Base-by-base conservation (phyloP, 2,797 vertebrate species). In the Sylvia borin region DNA sequence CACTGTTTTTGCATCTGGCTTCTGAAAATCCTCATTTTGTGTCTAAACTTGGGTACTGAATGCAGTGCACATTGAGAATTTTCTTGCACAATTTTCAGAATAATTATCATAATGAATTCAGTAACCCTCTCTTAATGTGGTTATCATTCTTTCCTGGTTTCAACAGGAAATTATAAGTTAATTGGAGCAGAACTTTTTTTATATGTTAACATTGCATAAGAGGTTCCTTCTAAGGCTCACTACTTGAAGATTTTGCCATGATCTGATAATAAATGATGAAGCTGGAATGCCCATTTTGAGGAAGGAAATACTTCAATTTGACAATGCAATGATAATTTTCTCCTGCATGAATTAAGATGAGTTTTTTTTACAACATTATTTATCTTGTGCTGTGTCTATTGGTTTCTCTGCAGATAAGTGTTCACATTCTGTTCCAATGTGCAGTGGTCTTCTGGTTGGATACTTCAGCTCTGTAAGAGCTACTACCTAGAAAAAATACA, bases 91-190 rank as follows among this genome's bases (percentile, higher is more conserved):
- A 90, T 75, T 76, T 42, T 79, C 54, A 82, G 64, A 84, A 75
- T 74, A 80, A 95, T 96, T 43, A 67, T 55, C 61, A 32, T 72
- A 62, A 83, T 85, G 82, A 48, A 58, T 71, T 87, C 73, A 64
- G 54, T 73, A 93, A 75, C 38, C 81, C 61, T 90, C 75, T 91
- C 94, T 96, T 91, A 80, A 70, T 86, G 83, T 64, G 65, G 21
- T 72, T 95, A 55, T 91, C 78, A 83, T 95, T 96, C 53, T 96
- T 94, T 81, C 43, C 53, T 91, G 47, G 29, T 85, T 97, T 91
- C 79, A 88, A 73, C 19, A 88, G 85, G 85, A 85, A 91, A 57
- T 70, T 32, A 27, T 83, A 76, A 53, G 42, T 85, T 76, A 81
- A 70, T 76, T 75, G 66, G 53, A 90, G 38, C 55, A 91, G 65